phyloP scores from a whole-genome alignment of 2,797 vertebrate species.

The Brotula barbata region DNA sequence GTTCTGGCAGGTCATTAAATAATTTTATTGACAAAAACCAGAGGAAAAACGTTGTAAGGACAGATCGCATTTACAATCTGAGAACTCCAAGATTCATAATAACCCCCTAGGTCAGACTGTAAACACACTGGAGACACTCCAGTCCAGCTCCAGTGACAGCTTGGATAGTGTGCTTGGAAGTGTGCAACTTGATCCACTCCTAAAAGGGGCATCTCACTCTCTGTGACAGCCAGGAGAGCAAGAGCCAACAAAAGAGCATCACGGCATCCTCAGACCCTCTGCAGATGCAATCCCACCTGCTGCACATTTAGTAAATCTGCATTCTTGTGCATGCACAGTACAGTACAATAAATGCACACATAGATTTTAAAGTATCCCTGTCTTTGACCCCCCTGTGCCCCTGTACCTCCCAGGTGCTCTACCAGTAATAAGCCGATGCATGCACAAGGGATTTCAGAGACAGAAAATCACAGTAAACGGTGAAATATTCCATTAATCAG shows the following conservation, averaged over 20 bases:
- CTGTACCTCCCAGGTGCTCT: conserved; percentile 28
- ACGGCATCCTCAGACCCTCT: conserved; percentile 26
- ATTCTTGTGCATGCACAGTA: conserved; percentile 9
- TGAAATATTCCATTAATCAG: conserved; percentile 55
- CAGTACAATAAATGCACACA: background rate
- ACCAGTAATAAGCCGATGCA: conserved; percentile 47
- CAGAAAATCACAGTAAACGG: conserved; percentile 45
- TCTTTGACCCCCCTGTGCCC: conserved; percentile 16
- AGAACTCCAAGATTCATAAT: conserved; percentile 30
- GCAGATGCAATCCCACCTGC: conserved; percentile 13
- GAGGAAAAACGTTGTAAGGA: conserved; percentile 49
- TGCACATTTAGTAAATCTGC: background rate
- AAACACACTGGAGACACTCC: conserved; percentile 27
- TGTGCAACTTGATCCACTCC: conserved; percentile 52
- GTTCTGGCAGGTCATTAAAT: conserved; percentile 31
- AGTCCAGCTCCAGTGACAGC: conserved; percentile 45
- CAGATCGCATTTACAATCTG: conserved; percentile 26
- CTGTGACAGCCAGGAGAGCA: conserved; percentile 21
- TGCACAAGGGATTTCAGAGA: conserved; percentile 43
- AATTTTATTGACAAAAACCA: conserved; percentile 35
- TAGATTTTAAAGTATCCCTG: background rate
- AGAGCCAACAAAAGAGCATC: conserved; percentile 42
- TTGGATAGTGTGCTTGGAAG: conserved; percentile 39
- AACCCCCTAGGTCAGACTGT: conserved; percentile 47
- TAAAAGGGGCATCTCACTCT: conserved; percentile 35